Percentiles rank a stretch among this genome's conserved stretches.
phyloP scores from a whole-genome alignment of 2,113 vertebrate species.

The Gavialis gangeticus region DNA sequence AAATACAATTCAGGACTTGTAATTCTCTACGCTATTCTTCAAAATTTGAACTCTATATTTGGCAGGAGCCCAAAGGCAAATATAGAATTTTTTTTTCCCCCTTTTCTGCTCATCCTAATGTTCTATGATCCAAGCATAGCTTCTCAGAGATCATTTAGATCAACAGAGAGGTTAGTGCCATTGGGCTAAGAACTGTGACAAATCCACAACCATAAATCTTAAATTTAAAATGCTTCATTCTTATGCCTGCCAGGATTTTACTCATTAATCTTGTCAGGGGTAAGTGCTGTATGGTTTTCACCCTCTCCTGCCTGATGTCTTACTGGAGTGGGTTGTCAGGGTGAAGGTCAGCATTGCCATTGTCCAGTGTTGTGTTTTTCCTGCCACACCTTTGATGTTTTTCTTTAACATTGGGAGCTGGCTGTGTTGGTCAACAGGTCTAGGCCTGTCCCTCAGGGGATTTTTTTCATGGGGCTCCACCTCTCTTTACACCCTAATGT shows the following conservation, averaged over 20 bases:
- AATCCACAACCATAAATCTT: background rate
- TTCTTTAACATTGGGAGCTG: too few species aligned
- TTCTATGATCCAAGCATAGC: background rate
- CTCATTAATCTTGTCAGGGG: too few species aligned
- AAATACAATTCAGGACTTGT: background rate
- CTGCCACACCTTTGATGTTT: too few species aligned
- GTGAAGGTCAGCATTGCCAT: too few species aligned
- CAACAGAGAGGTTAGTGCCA: background rate
- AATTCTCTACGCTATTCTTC: background rate
- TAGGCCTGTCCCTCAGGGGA: too few species aligned
- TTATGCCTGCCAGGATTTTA: background rate
- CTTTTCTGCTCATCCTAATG: background rate
- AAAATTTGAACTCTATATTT: background rate
- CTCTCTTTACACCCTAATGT: too few species aligned
- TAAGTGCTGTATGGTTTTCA: too few species aligned
- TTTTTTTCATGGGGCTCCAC: too few species aligned
- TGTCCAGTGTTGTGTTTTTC: too few species aligned
- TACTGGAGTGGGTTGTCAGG: too few species aligned
- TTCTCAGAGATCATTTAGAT: background rate
- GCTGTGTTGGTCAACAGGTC: too few species aligned
- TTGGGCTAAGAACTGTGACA: accelerated
- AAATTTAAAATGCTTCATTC: background rate
- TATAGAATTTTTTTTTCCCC: background rate
- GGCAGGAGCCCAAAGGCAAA: background rate
- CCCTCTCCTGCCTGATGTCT: too few species aligned